phyloP scores from a whole-genome alignment of 2,797 vertebrate species.

The Hyperoplus immaculatus region DNA sequence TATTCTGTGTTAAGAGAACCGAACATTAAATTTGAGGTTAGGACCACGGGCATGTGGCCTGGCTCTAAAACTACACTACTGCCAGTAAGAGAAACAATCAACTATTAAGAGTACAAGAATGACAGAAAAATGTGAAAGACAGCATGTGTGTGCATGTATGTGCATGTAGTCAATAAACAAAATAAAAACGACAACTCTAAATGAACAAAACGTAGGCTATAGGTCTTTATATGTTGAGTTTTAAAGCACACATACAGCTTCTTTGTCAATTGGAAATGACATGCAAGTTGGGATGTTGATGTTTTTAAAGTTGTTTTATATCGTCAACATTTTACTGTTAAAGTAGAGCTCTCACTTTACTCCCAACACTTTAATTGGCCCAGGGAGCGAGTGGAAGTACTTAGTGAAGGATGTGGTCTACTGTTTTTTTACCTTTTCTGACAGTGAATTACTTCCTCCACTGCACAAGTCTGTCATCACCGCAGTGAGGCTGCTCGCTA shows the following conservation, averaged over 20 bases:
- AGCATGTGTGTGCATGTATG: too few species aligned
- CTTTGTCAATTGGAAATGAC: neutral
- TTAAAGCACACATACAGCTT: neutral
- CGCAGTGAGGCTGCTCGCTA: slow-evolving; percentile 29
- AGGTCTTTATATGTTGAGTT: too few species aligned
- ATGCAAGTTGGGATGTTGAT: too few species aligned
- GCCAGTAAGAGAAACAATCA: neutral
- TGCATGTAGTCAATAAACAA: too few species aligned
- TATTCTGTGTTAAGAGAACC: neutral
- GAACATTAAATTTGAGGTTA: neutral
- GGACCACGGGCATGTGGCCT: neutral
- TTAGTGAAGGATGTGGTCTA: slow-evolving; percentile 33
- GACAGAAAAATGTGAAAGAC: neutral
- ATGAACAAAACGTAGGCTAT: too few species aligned
- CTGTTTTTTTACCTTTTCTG: slow-evolving; percentile 45
- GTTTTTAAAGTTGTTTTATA: neutral
- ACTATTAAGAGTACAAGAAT: slow-evolving; percentile 4
- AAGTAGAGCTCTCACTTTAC: slow-evolving; percentile 39
- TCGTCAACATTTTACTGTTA: slow-evolving; percentile 30
- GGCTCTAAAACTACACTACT: neutral
- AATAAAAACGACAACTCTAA: neutral
- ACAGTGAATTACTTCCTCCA: slow-evolving; percentile 54
- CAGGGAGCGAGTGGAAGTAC: slow-evolving; percentile 44
- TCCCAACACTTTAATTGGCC: slow-evolving; percentile 46
- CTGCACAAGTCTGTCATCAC: slow-evolving; percentile 41